These are phyloP conservation scores for Folsomia candida DNA, from an alignment of 2,888 invertebrate genomes.

Conservation along the genomic window DNA sequence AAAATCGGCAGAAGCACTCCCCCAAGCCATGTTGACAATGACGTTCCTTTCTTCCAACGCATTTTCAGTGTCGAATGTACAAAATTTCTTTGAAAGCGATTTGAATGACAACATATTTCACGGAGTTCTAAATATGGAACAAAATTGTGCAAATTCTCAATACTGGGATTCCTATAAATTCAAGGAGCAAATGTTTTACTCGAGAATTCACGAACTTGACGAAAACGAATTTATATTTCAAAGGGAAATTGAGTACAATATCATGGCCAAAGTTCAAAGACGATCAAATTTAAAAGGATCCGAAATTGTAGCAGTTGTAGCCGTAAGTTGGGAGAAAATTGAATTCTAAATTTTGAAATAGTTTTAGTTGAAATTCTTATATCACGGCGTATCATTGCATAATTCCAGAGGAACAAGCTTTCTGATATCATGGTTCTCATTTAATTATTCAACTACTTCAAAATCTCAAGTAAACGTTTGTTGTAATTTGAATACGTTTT, in stretches of 20 bases:
- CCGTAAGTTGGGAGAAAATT: background rate
- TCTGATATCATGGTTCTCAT: too few relatives aligned
- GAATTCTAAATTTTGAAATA: background rate
- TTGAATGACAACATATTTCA: background rate
- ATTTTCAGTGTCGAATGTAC: too few relatives aligned
- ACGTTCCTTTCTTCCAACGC: too few relatives aligned
- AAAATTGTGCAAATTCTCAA: background rate
- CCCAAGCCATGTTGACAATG: too few relatives aligned
- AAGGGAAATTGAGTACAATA: background rate
- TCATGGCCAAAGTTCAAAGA: background rate
- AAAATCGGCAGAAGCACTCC: too few relatives aligned
- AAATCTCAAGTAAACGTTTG: too few relatives aligned
- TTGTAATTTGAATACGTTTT: background rate
- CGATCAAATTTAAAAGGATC: background rate
- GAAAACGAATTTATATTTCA: background rate
- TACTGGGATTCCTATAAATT: background rate
- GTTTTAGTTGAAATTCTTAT: too few relatives aligned
- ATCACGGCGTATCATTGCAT: too few relatives aligned
- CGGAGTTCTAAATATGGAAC: background rate
- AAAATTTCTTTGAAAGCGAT: too few relatives aligned
- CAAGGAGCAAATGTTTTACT: background rate
- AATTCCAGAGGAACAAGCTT: too few relatives aligned
- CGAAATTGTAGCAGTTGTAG: background rate
- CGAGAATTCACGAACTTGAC: background rate
- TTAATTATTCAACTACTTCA: too few relatives aligned